Base-by-base conservation (phyloP, 2,113 vertebrate genomes). In the Elephantulus edwardii region DNA sequence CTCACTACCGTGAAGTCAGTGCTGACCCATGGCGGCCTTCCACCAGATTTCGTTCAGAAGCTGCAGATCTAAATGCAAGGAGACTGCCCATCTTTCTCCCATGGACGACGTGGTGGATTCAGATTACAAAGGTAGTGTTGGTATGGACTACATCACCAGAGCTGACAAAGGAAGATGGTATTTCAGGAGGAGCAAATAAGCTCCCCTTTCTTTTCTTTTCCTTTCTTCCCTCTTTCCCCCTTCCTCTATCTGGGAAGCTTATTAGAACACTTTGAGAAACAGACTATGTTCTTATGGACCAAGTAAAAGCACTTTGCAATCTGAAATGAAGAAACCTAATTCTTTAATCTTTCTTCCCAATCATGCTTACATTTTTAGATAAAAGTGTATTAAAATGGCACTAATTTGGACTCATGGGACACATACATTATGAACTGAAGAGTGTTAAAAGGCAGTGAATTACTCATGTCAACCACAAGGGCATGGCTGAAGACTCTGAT, bases 311-410 rank as follows among this genome's bases (percentile, higher is more conserved):
- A 28, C 71, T 48, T 22, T 38, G 24, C 13, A 78, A 44, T 52
- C 40, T 83, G 50, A 56, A 64, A 12, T n/a, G 42, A 92, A 40
- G n/a, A 33, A 62, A 80, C 20, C 38, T 30, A 52, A 89, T 66
- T 62, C 42, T 22, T 78, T 82, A 8, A 6, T 83, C 74, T 78
- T 77, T 60, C 54, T 82, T 50, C 44, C 91, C 85, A 13, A 20
- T 54, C 71, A 78, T 64, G 16, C 70, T 89, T 48, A 62, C 13
- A 12, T 90, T 88, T n/a, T 87, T 85, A 79, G 56, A 62, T 60
- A 12, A 88, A 68, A 72, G 7, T 62, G 44, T 71, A 28, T 17
- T 84, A 75, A 81, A n/a, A 26, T 50, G 26, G 28, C 74, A 52
- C 7, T 40, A 22, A 40, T 46, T 40, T 78, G 54, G 71, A 75